These are phyloP conservation scores for Orthosia incerta DNA, from an alignment of 2,888 invertebrate genomes.

Conservation along the genomic window DNA sequence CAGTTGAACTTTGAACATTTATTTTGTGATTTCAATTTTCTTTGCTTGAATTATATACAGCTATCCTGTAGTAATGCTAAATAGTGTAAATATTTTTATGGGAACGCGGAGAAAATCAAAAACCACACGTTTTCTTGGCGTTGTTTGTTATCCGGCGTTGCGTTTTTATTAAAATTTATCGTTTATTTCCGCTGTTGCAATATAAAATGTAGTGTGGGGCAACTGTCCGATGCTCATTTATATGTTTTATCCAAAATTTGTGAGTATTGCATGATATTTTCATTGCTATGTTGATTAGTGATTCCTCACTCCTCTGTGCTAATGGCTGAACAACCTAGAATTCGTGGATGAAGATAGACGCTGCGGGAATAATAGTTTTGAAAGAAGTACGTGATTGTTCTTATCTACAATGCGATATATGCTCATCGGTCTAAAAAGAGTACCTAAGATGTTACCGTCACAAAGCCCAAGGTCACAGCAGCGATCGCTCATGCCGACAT, in stretches of 20 bases:
- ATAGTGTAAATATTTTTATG: neutral
- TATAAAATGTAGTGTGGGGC: slow-evolving; percentile 85
- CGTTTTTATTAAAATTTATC: slow-evolving; percentile 83
- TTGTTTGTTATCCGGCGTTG: slow-evolving; percentile 89
- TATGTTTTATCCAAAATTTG: slow-evolving; percentile 78
- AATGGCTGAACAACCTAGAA: slow-evolving; percentile 82
- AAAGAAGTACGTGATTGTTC: slow-evolving; percentile 9
- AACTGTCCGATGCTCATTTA: slow-evolving; percentile 75
- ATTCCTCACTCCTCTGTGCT: slow-evolving; percentile 47
- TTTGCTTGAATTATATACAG: slow-evolving; percentile 16
- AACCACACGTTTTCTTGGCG: slow-evolving; percentile 90
- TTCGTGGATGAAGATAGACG: slow-evolving; percentile 68
- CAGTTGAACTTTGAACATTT: slow-evolving; percentile 9
- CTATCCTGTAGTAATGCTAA: slow-evolving; percentile 53
- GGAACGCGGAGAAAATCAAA: slow-evolving; percentile 75
- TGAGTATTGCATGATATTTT: slow-evolving; percentile 76
- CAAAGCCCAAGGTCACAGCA: slow-evolving; percentile 68
- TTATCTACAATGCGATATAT: neutral
- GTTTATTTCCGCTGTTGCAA: slow-evolving; percentile 81
- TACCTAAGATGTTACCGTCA: slow-evolving; percentile 36
- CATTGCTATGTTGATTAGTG: slow-evolving; percentile 41
- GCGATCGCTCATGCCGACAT: slow-evolving; percentile 64
- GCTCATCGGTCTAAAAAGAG: neutral
- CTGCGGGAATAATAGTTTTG: slow-evolving; percentile 43
- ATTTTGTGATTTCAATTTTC: slow-evolving; percentile 40